These are phyloP conservation scores for Enteromius radiatus DNA, from an alignment of 2,797 vertebrate species.

Conservation along the genomic window DNA sequence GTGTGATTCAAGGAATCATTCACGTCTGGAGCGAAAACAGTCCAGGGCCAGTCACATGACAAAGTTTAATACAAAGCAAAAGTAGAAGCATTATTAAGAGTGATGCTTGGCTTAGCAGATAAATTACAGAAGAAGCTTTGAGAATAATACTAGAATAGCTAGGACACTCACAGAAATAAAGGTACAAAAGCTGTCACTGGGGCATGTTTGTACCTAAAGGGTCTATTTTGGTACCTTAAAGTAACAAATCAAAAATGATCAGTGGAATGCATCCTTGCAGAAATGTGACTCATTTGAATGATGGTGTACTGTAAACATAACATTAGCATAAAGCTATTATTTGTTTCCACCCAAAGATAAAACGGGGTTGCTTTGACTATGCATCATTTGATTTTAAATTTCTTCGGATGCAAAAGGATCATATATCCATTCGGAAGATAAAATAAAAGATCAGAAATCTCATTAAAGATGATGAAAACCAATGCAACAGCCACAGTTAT, in stretches of 20 bases:
- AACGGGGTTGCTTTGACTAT: not conserved
- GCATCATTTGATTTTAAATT: not conserved
- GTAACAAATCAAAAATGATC: not conserved
- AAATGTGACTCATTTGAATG: not conserved
- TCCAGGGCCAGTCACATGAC: not conserved
- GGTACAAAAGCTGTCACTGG: too few species aligned
- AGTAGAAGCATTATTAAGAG: not conserved
- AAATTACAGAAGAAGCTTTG: not conserved
- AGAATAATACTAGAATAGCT: not conserved
- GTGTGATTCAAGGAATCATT: not conserved
- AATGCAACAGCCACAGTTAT: not conserved
- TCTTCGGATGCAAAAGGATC: not conserved
- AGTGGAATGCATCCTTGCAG: not conserved
- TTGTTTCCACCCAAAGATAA: not conserved
- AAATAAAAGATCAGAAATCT: conserved; percentile 2
- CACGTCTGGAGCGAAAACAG: not conserved
- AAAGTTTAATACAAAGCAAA: not conserved
- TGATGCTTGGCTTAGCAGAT: not conserved
- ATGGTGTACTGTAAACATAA: not conserved
- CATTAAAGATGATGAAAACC: conserved; percentile 24
- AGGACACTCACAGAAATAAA: not conserved
- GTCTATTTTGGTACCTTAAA: too few species aligned
- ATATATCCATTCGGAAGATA: not conserved
- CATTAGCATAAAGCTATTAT: not conserved
- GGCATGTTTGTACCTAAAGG: too few species aligned